Evolutionary conservation across 53 echinoderm and acorn worm species (phyloP), one percentile per base, ranked within the genome.

Genomic region (Patiria pectinifera): DNA sequence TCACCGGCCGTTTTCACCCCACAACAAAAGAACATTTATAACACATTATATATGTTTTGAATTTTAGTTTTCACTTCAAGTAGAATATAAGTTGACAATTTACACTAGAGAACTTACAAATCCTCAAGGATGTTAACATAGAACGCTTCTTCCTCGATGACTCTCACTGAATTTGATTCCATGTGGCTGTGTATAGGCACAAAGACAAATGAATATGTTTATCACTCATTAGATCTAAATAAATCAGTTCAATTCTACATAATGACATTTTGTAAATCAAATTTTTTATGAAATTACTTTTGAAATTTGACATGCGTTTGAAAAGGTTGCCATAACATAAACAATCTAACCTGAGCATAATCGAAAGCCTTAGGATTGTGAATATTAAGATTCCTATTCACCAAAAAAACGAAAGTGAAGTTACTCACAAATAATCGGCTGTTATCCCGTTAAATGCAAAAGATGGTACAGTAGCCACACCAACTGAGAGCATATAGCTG

Each of bases 61-160:
- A 35, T 53, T 53, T 53, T 5, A 8, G 53, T 53, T 53, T 53
- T 8, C 8, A 53, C 8, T 53, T 53, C 8, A 53, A 53, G 53
- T 53, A 53, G 53, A 53, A 8, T 53, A 53, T 8, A 66, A 15
- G 66, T 66, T 18, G 15, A 16, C 19, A 18, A 66, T 66, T 66
- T 66, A 66, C 66, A 66, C 66, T 16, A 11, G 21, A 76, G 4
- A 24, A 94, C 94, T 94, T 94, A 94, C 94, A 94, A 69, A 6
- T 72, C 11, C 2, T 59, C 13, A 43, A 8, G 43, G 19, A 91
- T 63, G 46, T 92, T 49, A 24, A 86, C 89, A 71, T 69, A 18
- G 49, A 94, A 92, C 1, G 92, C 92, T 84, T 94, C 94, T 69
- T 77, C 82, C n/a, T 94, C 89, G 45, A 94, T 92, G 4, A 83